Evolutionary conservation across 2,797 vertebrate genomes (phyloP), one percentile per base, ranked within the genome.

Genomic region (Silurus aristotelis): DNA sequence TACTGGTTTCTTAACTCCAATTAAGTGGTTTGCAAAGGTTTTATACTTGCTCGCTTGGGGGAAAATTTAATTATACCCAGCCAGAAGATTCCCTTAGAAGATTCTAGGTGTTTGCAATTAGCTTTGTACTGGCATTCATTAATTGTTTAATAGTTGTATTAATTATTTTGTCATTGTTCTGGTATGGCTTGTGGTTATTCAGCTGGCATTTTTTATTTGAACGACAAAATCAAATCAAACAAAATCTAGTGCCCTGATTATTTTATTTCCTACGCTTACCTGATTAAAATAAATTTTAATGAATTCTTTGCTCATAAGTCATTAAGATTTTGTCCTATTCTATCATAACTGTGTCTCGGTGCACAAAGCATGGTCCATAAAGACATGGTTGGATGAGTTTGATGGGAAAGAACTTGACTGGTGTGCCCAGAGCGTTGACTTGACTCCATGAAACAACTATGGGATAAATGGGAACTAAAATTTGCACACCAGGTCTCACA

Each of bases 1-100:
- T 64, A 66, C 78, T 64, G 58, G 20, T 79, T 63, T 38, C 71
- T 55, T 77, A 77, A 60, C 75, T 60, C 17, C 31, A 78, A 79
- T 48, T 80, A 80, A 64, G 43, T 25, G 6, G 13, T 3, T 25
- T 52, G 3, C 25, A 25, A 64, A 79, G n/a, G 61, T 25, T 80
- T 25, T 22, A 17, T 10, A 64, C 78, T 80, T 22, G 10, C 8
- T 78, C 55, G 60, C 17, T 31, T 1, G 56, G 56, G 19, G 56
- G 19, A 48, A 38, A 64, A 64, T 64, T 22, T 52, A 66, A 80
- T 80, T 80, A 80, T 25, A 66, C 22, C 78, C 61, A 12, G 19
- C 56, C 55, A 38, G 27, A 43, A 12, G n/a, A 78, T 14, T 38
- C 27, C 10, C 4, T 61, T 22, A 52, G 6, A 52, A 52, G 48